phyloP scores from a whole-genome alignment of 1,140 invertebrate genomes.

The Stenopsyche tienmushanensis region DNA sequence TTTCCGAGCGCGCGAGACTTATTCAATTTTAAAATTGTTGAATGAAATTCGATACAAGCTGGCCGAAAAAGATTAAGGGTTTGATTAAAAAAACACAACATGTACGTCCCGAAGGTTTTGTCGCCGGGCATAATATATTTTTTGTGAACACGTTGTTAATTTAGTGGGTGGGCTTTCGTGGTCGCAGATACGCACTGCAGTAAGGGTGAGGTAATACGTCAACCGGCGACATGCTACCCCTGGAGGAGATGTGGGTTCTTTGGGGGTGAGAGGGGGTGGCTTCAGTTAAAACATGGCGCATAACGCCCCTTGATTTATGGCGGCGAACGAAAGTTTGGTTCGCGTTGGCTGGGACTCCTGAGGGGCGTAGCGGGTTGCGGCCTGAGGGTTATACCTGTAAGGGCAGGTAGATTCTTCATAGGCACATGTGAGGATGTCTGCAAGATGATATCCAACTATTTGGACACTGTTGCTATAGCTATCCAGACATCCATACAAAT shows the following conservation, averaged over 20 bases:
- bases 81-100: no score
- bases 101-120: no score
- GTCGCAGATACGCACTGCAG: conserved; percentile 41
- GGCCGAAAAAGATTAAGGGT: no score
- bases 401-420: conserved; percentile 26
- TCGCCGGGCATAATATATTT: no score
- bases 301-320: conserved; percentile 60
- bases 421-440: no score
- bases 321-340: conserved; percentile 56
- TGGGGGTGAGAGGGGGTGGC: conserved; percentile 44
- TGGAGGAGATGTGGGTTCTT: conserved; percentile 10
- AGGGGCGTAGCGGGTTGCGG: conserved; percentile 7
- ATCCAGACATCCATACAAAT: no score
- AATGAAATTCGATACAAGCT: no score
- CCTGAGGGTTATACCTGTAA: conserved; percentile 8
- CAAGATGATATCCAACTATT: no score
- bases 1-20: no score
- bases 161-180: neutral
- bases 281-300: conserved; percentile 57
- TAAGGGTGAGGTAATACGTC: conserved; percentile 54
- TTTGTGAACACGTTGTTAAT: no score
- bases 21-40: no score
- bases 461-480: no score
- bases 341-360: conserved; percentile 45
- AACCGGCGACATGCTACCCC: conserved; percentile 53